A percentile compares a stretch with the other conserved stretches of the same genome.
phyloP scores from a whole-genome alignment of 2,888 invertebrate genomes.

The Latrodectus elegans region DNA sequence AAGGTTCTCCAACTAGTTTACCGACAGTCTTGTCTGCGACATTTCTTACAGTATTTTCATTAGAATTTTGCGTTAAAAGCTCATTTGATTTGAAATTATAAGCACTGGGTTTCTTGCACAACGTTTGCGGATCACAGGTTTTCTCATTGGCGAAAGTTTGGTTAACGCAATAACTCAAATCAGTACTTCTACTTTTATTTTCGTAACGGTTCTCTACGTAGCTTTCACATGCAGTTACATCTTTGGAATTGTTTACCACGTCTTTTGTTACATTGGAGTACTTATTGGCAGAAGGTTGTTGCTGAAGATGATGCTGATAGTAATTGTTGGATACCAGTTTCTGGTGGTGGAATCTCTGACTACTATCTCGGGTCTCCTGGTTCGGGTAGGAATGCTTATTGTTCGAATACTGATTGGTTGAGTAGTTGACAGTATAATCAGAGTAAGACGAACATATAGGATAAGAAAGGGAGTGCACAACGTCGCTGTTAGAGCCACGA shows the following conservation, averaged over 20 bases:
- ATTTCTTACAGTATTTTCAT: slow-evolving; percentile 26
- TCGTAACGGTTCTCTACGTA: slow-evolving; percentile 43
- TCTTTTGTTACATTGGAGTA: slow-evolving; percentile 10
- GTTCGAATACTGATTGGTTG: slow-evolving; percentile 39
- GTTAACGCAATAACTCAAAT: slow-evolving; percentile 35
- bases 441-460: slow-evolving; percentile 46
- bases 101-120: slow-evolving; percentile 43
- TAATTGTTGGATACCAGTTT: slow-evolving; percentile 16
- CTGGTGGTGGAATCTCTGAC: slow-evolving; percentile 3
- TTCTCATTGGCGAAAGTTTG: slow-evolving; percentile 58
- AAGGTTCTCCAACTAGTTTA: slow-evolving; percentile 34
- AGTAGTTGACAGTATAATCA: slow-evolving; percentile 38
- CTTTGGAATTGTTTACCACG: slow-evolving; percentile 31
- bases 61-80: slow-evolving; percentile 52
- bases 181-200: slow-evolving; percentile 13
- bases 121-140: slow-evolving; percentile 55
- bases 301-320: slow-evolving; percentile 27
- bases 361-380: slow-evolving; percentile 10
- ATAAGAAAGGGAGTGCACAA: slow-evolving; percentile 40
- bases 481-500: slow-evolving; percentile 33
- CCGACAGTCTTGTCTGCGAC: slow-evolving; percentile 21
- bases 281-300: slow-evolving; percentile 14
- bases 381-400: slow-evolving; percentile 32
- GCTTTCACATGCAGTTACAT: slow-evolving; percentile 30
- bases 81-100: slow-evolving; percentile 58